A percentile compares a stretch with the other conserved stretches of the same genome.
Evolutionary conservation across 2,113 vertebrate genomes (phyloP).

Genomic region (Lynx canadensis): DNA sequence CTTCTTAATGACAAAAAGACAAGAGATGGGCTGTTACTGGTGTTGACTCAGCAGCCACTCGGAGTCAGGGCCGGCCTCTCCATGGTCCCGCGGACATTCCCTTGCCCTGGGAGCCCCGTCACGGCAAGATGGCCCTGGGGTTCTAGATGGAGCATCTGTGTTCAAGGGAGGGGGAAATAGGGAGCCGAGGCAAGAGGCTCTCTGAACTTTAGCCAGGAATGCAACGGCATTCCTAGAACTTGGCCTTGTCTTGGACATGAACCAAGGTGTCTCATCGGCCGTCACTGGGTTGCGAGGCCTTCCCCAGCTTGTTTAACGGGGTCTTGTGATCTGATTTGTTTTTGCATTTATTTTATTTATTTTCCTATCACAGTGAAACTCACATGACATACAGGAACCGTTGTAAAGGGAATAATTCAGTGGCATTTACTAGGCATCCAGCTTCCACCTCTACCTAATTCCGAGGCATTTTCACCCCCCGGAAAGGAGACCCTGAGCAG

Average conservation of each 20-base stretch:
- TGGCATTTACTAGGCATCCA: not conserved
- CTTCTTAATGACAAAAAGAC: not conserved
- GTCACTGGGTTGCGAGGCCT: no score
- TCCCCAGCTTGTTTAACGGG: not conserved
- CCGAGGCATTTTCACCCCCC: not conserved
- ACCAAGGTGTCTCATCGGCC: not conserved
- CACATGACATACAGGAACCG: not conserved
- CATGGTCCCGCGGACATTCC: accelerated
- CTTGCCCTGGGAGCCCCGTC: not conserved
- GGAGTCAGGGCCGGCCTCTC: not conserved
- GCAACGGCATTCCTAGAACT: not conserved
- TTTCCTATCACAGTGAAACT: not conserved
- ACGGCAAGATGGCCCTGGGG: accelerated
- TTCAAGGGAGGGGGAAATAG: not conserved
- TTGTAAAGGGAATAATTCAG: not conserved
- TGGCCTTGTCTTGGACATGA: not conserved
- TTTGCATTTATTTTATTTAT: not conserved
- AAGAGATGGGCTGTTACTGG: not conserved
- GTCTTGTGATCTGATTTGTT: not conserved
- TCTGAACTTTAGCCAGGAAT: not conserved
- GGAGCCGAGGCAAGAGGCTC: not conserved
- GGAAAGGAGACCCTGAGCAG: not conserved
- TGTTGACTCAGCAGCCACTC: accelerated
- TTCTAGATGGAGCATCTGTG: no score
- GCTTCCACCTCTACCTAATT: not conserved